Percentiles rank a stretch among this genome's conserved stretches.
Conservation (phyloP, 2,888 invertebrate species). For the Andrena haemorrhoa region DNA sequence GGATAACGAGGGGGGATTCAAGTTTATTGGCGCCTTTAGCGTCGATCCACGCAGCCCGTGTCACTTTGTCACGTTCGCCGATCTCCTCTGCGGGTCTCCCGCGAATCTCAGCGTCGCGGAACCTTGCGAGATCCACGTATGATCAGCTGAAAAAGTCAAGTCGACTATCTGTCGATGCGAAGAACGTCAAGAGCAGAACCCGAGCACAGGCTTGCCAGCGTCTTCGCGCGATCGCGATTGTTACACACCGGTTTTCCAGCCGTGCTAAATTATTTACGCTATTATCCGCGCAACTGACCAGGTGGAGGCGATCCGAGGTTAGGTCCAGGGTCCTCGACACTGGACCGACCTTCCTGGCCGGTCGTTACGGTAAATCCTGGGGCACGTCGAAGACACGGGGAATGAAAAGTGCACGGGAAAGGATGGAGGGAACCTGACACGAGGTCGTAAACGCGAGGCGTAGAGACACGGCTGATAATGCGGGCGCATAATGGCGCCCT, state of each 20-base stretch:
- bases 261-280: constrained; percentile 38
- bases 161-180: too few species aligned
- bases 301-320: constrained; percentile 11
- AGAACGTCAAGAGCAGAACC: too few species aligned
- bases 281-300: constrained; percentile 33
- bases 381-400: constrained; percentile 21
- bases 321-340: constrained; percentile 19
- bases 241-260: too few species aligned
- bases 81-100: background rate
- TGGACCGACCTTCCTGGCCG: constrained; percentile 43
- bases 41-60: background rate
- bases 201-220: too few species aligned
- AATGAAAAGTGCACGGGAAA: constrained; percentile 13
- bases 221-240: background rate
- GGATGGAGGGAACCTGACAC: background rate
- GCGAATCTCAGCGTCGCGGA: too few species aligned
- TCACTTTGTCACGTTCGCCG: background rate
- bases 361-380: constrained; percentile 54
- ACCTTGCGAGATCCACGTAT: too few species aligned
- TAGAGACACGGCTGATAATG: constrained; percentile 55
- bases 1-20: background rate
- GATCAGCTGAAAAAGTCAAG: too few species aligned
- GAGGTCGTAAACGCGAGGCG: constrained; percentile 52
- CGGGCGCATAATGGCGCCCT: constrained; percentile 50
- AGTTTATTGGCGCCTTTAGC: background rate